Evolutionary conservation across 37 sponge, comb jelly and placozoan species (phyloP), one percentile per base, ranked within the genome.

Genomic region (Sycon ciliatum): DNA sequence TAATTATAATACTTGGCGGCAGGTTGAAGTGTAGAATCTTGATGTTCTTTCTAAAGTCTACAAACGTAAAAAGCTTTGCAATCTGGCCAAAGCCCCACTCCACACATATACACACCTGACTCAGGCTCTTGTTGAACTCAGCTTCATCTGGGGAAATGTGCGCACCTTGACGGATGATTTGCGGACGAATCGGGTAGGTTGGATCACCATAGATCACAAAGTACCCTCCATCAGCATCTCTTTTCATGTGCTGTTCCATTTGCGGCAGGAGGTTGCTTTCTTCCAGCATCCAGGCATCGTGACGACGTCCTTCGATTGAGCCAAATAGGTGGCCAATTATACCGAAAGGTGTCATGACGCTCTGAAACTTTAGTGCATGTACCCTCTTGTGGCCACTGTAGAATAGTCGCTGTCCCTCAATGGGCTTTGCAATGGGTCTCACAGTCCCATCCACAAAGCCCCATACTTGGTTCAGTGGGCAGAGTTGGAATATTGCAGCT

Each of bases 391-490:
- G 49, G 13, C 49, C 49, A 42, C 49, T 42, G 13, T 42, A 42
- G 49, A 57, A 57, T 20, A 57, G 61, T 5, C n/a, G 13, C n/a
- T 57, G 61, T 26, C n/a, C 61, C 24, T 57, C 20, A 57, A 57
- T 20, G 18, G 61, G 61, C 24, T 28, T 57, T 7, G 61, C 5
- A 20, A 57, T 57, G 24, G 61, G 23, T 16, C 13, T 7, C 5
- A 20, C 61, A 6, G 7, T 57, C 6, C 61, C 61, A 57, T 57
- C 61, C 18, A 57, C 24, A 57, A 57, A 57, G 13, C 61, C 61
- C 61, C 61, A 57, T 6, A 57, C 61, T 22, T 57, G 13, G 5
- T 20, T 23, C 13, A 57, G n/a, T 57, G 61, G 61, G 24, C 61
- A 57, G 13, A 20, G 24, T 28, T 28, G 18, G 27, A 57, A 16